These are phyloP conservation scores for Dascillus cervinus DNA, from an alignment of 2,888 invertebrate species.

Conservation along the genomic window DNA sequence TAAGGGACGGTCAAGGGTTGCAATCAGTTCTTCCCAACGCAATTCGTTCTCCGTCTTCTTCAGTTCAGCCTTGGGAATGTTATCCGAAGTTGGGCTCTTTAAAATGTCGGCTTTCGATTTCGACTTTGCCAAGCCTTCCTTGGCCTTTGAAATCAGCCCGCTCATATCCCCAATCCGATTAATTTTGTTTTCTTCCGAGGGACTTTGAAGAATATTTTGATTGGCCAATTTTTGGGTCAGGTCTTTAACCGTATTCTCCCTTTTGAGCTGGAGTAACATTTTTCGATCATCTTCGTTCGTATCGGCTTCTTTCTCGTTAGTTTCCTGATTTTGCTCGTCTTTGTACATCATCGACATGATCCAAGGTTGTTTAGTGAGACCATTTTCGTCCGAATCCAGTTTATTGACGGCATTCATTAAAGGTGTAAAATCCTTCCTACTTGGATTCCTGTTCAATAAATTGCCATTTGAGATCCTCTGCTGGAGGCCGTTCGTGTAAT, in stretches of 20 bases:
- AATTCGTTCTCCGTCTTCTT: conserved; percentile 90
- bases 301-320: conserved; percentile 44
- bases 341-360: conserved; percentile 36
- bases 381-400: conserved; percentile 45
- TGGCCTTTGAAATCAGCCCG: conserved; percentile 87
- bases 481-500: conserved; percentile 51
- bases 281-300: conserved; percentile 46
- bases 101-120: conserved; percentile 73
- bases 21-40: conserved; percentile 88
- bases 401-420: conserved; percentile 50
- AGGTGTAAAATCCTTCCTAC: conserved; percentile 48
- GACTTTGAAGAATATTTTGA: conserved; percentile 52
- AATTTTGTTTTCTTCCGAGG: conserved; percentile 50
- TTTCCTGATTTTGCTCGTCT: conserved; percentile 51
- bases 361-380: conserved; percentile 38
- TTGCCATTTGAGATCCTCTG: conserved; percentile 55
- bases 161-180: conserved; percentile 75
- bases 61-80: conserved; percentile 52
- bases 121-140: conserved; percentile 81
- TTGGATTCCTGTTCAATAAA: conserved; percentile 40
- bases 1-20: conserved; percentile 53
- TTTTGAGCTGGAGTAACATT: conserved; percentile 61
- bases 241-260: conserved; percentile 83
- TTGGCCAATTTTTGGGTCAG: conserved; percentile 77
- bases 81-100: conserved; percentile 64